A percentile compares a stretch with the other conserved stretches of the same genome.
Evolutionary conservation across 2,888 invertebrate genomes (phyloP).

Genomic region (Nemurella pictetii): DNA sequence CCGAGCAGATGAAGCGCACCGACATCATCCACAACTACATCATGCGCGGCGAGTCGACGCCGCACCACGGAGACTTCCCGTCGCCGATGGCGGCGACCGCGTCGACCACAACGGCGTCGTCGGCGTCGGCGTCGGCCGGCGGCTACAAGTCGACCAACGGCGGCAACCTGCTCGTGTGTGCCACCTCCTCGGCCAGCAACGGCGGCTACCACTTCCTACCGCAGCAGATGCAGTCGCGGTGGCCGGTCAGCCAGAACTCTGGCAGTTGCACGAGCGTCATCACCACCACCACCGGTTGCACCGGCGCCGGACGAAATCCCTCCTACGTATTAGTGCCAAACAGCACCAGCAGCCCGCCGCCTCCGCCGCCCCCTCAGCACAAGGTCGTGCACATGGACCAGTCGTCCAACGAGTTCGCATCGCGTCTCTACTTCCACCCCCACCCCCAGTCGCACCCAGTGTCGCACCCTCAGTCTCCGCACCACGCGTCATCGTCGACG

Average conservation of each 20-base stretch:
- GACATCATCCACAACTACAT: constrained; percentile 92
- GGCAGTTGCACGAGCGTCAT: constrained; percentile 59
- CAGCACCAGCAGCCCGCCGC: constrained; percentile 33
- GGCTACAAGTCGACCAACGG: constrained; percentile 44
- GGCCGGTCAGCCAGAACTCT: constrained; percentile 22
- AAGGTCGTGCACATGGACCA: constrained; percentile 52
- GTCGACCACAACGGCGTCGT: constrained; percentile 54
- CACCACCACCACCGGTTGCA: constrained; percentile 59
- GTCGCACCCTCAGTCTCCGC: constrained; percentile 52
- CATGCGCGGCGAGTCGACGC: constrained; percentile 70
- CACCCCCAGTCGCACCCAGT: constrained; percentile 50
- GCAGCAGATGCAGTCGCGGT: constrained; percentile 42
- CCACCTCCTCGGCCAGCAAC: constrained; percentile 39
- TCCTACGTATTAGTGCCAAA: constrained; percentile 36
- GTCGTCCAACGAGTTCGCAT: constrained; percentile 19
- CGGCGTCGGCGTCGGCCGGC: constrained; percentile 2
- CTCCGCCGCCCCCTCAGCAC: constrained; percentile 37
- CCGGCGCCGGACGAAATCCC: constrained; percentile 35
- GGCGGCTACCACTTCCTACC: constrained; percentile 46
- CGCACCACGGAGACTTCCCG: constrained; percentile 45
- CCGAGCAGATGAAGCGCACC: constrained; percentile 88
- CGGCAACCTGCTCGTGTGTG: constrained; percentile 44
- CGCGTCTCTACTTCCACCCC: constrained; percentile 49
- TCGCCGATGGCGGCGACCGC: constrained; percentile 59
- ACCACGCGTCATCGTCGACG: constrained; percentile 43